Conservation (phyloP, 2,888 invertebrate species). For the Oxyteleia sp. region DNA sequence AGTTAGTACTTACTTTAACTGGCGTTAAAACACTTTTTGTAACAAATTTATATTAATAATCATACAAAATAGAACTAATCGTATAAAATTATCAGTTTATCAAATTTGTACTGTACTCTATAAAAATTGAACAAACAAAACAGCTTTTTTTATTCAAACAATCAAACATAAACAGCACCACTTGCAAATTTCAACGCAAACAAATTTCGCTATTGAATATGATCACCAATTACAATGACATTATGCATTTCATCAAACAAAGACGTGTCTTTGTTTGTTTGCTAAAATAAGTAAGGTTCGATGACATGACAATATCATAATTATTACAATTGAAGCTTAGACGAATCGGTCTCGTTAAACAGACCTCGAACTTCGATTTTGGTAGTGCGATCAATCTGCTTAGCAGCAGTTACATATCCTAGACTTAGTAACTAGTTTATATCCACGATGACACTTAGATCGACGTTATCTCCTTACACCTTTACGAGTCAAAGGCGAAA, state of each 20-base stretch:
- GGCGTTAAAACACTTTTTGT: background rate
- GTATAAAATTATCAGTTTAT: conserved; percentile 27
- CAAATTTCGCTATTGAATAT: conserved; percentile 20
- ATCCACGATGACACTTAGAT: conserved; percentile 44
- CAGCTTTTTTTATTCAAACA: background rate
- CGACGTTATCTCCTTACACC: conserved; percentile 28
- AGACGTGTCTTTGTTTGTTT: conserved; percentile 8
- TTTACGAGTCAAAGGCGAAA: conserved; percentile 23
- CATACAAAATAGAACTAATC: conserved; percentile 28
- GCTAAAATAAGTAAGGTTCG: too few relatives aligned
- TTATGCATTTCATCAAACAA: conserved; percentile 24
- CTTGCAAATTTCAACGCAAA: conserved; percentile 24
- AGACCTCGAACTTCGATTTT: conserved; percentile 66
- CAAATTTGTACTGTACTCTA: conserved; percentile 15
- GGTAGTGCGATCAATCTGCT: conserved; percentile 64
- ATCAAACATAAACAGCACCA: conserved; percentile 29
- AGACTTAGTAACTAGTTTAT: conserved; percentile 45
- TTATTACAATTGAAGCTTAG: conserved; percentile 27
- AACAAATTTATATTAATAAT: conserved; percentile 35
- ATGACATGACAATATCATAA: conserved; percentile 21
- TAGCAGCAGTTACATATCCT: conserved; percentile 23
- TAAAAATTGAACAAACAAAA: conserved; percentile 8
- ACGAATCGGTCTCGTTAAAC: conserved; percentile 19
- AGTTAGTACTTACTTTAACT: conserved; percentile 11
- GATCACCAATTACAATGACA: conserved; percentile 27